Evolutionary conservation across 2,113 vertebrate species (phyloP), one percentile per base, ranked within the genome.

Genomic region (Apaloderma vittatum): DNA sequence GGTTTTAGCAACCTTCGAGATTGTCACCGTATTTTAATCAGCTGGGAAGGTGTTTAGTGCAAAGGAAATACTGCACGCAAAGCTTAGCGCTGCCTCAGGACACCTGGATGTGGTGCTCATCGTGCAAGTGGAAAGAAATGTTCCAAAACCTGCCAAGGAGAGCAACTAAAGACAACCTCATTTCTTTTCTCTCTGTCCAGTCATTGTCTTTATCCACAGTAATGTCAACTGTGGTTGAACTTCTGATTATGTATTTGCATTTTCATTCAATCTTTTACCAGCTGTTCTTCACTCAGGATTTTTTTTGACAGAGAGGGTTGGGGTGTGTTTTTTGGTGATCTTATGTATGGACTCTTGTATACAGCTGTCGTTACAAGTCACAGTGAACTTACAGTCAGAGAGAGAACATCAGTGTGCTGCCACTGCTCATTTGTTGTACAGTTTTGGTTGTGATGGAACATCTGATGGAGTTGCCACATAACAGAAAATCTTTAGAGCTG

Each of bases 1-100:
- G 78, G 23, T 51, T 96, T 87, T 87, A 80, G 75, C 81, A 88
- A 88, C 55, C 79, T 94, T 93, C 70, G 84, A 91, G 73, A 73
- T 82, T 75, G 71, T 76, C 62, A 34, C 32, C 76, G 74, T 77
- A 40, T 86, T 93, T 95, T 71, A 68, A 86, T 94, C 72, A 88
- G 15, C 87, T 93, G 58, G 49, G 62, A 90, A 87, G 18, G 58
- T 49, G 49, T 93, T 81, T 4, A 7, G 57, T 86, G 75, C 29
- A 26, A 67, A 79, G 91, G 59, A 95, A 88, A 36, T 45, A 58
- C 20, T 65, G 48, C 48, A 65, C 23, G 15, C 81, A 84, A 88
- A 72, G 57, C 43, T 70, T 67, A 65, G 57, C 85, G 58, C 77
- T 91, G 66, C 45, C 48, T 87, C 66, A 55, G 46, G 62, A 92